phyloP scores from a whole-genome alignment of 2,113 vertebrate species.

The Heterotis niloticus region DNA sequence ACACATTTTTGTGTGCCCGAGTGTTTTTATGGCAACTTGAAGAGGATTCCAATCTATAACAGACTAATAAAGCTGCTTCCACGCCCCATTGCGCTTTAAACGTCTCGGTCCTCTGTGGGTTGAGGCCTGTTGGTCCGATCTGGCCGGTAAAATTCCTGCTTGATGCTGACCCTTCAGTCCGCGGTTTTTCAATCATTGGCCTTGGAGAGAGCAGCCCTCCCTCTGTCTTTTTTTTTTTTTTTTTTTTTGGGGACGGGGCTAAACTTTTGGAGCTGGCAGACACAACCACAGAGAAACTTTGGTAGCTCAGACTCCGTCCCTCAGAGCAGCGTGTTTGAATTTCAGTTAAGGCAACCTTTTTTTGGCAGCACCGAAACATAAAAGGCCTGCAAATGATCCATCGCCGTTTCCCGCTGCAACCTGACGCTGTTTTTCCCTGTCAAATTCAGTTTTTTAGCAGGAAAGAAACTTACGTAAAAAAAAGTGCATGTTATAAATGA shows the following conservation, averaged over 20 bases:
- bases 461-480: too few species aligned
- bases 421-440: too few species aligned
- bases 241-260: background rate
- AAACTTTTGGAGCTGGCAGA: conserved; percentile 18
- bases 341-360: background rate
- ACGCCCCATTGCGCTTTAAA: background rate
- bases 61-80: background rate
- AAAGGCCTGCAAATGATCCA: too few species aligned
- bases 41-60: background rate
- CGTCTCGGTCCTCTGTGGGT: background rate
- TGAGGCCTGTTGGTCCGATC: background rate
- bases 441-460: too few species aligned
- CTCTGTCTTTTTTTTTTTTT: background rate
- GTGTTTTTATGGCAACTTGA: background rate
- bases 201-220: background rate
- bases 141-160: background rate
- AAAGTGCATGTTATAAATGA: too few species aligned
- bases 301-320: background rate
- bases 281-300: conserved; percentile 10
- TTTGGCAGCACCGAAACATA: background rate
- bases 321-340: background rate
- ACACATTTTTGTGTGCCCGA: too few species aligned
- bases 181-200: background rate
- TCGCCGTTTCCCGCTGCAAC: too few species aligned
- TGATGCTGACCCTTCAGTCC: background rate